Percentiles rank a stretch among this genome's conserved stretches.
phyloP scores from a whole-genome alignment of 2,888 invertebrate genomes.

The Zygaena filipendulae region DNA sequence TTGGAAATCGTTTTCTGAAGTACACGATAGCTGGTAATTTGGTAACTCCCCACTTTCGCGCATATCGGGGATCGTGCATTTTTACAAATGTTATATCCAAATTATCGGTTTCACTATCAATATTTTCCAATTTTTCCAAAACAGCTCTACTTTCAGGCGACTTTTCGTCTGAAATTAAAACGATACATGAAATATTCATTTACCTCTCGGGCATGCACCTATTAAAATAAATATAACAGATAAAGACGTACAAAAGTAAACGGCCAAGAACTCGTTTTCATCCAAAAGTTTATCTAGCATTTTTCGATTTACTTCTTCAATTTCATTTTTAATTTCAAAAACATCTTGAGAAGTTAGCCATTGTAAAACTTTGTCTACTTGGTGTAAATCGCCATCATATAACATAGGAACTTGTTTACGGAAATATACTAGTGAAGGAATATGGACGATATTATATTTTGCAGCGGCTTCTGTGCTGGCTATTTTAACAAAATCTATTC shows the following conservation, averaged over 20 bases:
- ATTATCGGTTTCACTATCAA: conserved; percentile 95
- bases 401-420: conserved; percentile 84
- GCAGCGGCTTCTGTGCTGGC: conserved; percentile 84
- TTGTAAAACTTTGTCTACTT: conserved; percentile 84
- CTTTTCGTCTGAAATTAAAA: conserved; percentile 75
- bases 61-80: conserved; percentile 91
- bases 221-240: too few species aligned
- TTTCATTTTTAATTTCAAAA: conserved; percentile 95
- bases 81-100: conserved; percentile 95
- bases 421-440: conserved; percentile 90
- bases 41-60: conserved; percentile 93
- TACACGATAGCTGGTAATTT: conserved; percentile 92
- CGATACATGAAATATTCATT: background rate
- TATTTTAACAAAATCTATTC: conserved; percentile 96
- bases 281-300: conserved; percentile 95
- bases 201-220: background rate
- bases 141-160: conserved; percentile 86
- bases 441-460: conserved; percentile 83
- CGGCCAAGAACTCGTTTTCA: conserved; percentile 94
- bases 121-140: conserved; percentile 87
- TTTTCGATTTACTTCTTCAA: conserved; percentile 96
- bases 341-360: conserved; percentile 96
- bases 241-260: conserved; percentile 89
- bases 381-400: conserved; percentile 90
- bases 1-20: conserved; percentile 91